These are phyloP conservation scores for Danionella dracula DNA, from an alignment of 2,797 vertebrate species.

Conservation along the genomic window DNA sequence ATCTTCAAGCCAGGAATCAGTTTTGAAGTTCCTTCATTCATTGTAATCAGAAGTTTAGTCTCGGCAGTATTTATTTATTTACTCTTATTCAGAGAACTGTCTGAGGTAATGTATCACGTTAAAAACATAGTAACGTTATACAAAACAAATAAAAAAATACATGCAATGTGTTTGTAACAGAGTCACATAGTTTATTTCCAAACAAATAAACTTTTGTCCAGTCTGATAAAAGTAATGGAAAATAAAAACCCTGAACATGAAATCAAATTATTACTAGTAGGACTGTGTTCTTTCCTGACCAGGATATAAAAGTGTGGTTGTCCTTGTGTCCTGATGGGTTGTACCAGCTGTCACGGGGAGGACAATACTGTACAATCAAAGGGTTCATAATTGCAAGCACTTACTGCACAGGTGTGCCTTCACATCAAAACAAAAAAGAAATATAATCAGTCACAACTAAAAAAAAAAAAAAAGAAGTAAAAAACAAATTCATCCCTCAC, in stretches of 20 bases:
- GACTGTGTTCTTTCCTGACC: conserved; percentile 69
- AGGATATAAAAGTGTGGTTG: conserved; percentile 69
- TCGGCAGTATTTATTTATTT: conserved; percentile 11
- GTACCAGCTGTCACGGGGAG: conserved; percentile 68
- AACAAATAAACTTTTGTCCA: conserved; percentile 81
- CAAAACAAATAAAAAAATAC: conserved; percentile 59
- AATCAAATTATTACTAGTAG: conserved; percentile 49
- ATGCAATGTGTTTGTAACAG: conserved; percentile 70
- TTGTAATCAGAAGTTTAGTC: conserved; percentile 1
- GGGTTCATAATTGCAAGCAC: conserved; percentile 74
- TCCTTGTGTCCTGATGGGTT: conserved; percentile 67
- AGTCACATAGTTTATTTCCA: conserved; percentile 82
- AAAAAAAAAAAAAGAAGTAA: conserved; percentile 49
- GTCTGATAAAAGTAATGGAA: conserved; percentile 69
- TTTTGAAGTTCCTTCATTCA: background rate
- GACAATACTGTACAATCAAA: conserved; percentile 78
- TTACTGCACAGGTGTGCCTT: conserved; percentile 73
- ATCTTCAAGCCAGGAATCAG: too few relatives aligned
- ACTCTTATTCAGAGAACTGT: background rate
- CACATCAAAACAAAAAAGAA: conserved; percentile 68
- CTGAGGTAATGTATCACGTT: background rate
- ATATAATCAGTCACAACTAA: conserved; percentile 63
- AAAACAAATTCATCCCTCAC: conserved; percentile 60
- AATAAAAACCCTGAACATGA: conserved; percentile 50
- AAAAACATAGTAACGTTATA: background rate